Evolutionary conservation across 2,113 vertebrate genomes (phyloP), one percentile per base, ranked within the genome.

Genomic region (Platysteira castanea): DNA sequence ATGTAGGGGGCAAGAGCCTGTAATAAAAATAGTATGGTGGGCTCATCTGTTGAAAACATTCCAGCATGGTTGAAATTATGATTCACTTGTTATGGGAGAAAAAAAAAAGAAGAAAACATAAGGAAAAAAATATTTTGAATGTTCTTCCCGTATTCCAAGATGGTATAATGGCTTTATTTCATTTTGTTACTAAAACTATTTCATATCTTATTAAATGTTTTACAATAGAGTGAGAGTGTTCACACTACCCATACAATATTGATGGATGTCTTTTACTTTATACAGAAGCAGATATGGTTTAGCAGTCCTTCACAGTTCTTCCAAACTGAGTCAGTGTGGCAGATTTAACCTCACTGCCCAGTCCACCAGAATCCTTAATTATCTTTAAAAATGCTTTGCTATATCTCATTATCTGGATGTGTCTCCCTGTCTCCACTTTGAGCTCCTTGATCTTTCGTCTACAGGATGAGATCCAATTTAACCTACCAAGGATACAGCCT

Each of bases 11-110:
- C 19, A 92, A 83, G 17, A 88, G 3, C 10, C 41, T 92, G 13
- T 52, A 86, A 91, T 49, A 69, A 80, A 93, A 90, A 35, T 15
- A 77, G 1, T 27, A 30, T 37, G 3, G 7, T 64, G 19, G 21
- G n/a, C 61, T 86, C 20, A 63, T 54, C 21, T 73, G 8, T 24
- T 86, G 59, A 92, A 90, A 93, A 61, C 8, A 65, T 57, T 79
- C 4, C 30, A 86, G 28, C 65, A 21, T 37, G 24, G 13, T 76
- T 13, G 6, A 87, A 54, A 90, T 52, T 47, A 82, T 76, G 2
- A 39, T 41, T 65, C 41, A 30, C 2, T 33, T 70, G 2, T 35
- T 37, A 7, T 3, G 13, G 3, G 2, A 16, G 7, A 2, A 7
- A 24, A 22, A 17, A 26, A 1, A 26, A 1, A 12, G 5, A 69